Evolutionary conservation across 2,113 vertebrate genomes (phyloP).

Genomic region (Entelurus aequoreus): DNA sequence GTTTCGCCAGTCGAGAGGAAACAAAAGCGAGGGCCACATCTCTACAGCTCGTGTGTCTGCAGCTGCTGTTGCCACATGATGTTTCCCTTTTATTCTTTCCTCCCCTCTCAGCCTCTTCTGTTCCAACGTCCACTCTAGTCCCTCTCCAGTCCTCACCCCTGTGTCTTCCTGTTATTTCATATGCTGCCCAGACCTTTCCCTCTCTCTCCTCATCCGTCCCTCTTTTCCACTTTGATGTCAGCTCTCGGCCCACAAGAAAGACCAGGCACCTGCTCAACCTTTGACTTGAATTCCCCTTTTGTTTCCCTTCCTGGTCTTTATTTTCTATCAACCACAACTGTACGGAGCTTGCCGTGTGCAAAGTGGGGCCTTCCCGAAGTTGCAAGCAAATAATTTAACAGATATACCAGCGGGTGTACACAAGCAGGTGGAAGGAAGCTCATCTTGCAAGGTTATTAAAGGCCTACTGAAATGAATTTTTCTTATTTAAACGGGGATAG

Average conservation of each 20-base stretch:
- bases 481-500: too few relatives aligned
- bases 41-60: not conserved
- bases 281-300: constrained; percentile 5
- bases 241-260: constrained; percentile 39
- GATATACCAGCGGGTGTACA: not conserved
- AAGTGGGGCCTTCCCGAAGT: not conserved
- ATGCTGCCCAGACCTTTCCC: constrained; percentile 52
- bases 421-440: too few relatives aligned
- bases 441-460: too few relatives aligned
- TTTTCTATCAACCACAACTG: not conserved
- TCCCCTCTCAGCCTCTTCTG: constrained; percentile 25
- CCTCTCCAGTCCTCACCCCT: constrained; percentile 21
- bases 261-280: constrained; percentile 6
- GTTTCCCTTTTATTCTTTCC: constrained; percentile 4
- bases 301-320: not conserved
- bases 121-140: constrained; percentile 14
- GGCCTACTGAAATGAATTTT: too few relatives aligned
- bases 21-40: constrained; percentile 2
- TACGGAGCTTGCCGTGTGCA: too few relatives aligned
- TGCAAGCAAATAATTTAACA: not conserved
- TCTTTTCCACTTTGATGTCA: constrained; percentile 52
- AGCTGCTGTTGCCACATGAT: not conserved
- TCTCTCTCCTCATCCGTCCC: constrained; percentile 34
- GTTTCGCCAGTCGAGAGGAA: constrained; percentile 10
- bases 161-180: constrained; percentile 53